A percentile compares a stretch with the other conserved stretches of the same genome.
Conservation (phyloP, 2,797 vertebrate genomes). For the Notoglanidium macrostoma region DNA sequence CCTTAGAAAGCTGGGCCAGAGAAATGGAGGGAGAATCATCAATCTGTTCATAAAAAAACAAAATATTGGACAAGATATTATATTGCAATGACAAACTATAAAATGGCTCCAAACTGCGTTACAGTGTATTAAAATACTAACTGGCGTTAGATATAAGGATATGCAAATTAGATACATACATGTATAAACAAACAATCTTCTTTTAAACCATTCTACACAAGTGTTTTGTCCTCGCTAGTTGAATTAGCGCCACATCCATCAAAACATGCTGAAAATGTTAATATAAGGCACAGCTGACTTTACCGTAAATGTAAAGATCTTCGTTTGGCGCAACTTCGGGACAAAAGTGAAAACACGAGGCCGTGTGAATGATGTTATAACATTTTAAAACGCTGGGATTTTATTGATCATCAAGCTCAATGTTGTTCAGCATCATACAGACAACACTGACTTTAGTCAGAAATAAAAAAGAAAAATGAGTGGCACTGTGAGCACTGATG, state of each 20-base stretch:
- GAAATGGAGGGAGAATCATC: conserved; percentile 88
- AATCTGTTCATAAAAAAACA: conserved; percentile 94
- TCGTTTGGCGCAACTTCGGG: not conserved
- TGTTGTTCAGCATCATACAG: conserved; percentile 51
- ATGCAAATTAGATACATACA: not conserved
- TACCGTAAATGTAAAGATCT: conserved; percentile 17
- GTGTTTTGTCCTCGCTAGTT: not conserved
- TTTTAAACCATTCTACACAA: not conserved
- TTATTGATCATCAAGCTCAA: conserved; percentile 62
- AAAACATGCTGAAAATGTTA: conserved; percentile 8
- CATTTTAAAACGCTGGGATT: conserved; percentile 56
- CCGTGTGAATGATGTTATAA: conserved; percentile 51
- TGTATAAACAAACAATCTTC: not conserved
- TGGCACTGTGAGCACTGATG: not conserved
- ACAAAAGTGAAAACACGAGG: conserved; percentile 63
- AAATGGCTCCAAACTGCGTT: not conserved
- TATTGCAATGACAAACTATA: conserved; percentile 43
- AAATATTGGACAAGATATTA: conserved; percentile 81
- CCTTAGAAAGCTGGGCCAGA: conserved; percentile 92
- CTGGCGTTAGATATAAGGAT: not conserved
- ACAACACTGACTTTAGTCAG: conserved; percentile 7
- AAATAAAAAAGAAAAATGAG: conserved; percentile 2
- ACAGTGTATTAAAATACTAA: not conserved
- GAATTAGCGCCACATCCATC: not conserved
- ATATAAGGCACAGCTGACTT: not conserved